A percentile compares a stretch with the other conserved stretches of the same genome.
Evolutionary conservation across 1,140 invertebrate species (phyloP).

Genomic region (Apis laboriosa): DNA sequence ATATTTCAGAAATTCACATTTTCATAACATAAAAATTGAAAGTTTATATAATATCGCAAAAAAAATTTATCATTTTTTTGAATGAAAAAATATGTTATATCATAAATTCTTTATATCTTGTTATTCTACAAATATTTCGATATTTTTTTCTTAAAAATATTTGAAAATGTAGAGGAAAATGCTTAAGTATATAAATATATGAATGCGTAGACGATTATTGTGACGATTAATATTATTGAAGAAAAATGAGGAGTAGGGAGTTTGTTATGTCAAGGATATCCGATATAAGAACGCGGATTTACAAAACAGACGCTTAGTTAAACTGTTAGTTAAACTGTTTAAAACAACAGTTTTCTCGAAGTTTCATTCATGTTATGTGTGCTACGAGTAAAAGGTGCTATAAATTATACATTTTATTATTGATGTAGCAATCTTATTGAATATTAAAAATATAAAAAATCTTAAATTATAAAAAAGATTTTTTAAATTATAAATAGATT

Average conservation of each 20-base stretch:
- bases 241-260: constrained; percentile 59
- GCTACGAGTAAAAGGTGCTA: not conserved
- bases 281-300: constrained; percentile 56
- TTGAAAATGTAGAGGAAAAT: constrained; percentile 3
- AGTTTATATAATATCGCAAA: not conserved
- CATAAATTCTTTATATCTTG: not conserved
- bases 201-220: constrained; percentile 36
- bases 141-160: not conserved
- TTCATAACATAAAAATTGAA: not conserved
- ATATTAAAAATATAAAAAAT: not conserved
- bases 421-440: not conserved
- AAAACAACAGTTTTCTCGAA: constrained; percentile 54
- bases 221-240: constrained; percentile 18
- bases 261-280: constrained; percentile 59
- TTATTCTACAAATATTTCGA: not conserved
- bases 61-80: not conserved
- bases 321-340: no score
- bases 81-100: not conserved
- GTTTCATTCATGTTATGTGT: constrained; percentile 14
- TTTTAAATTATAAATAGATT: not conserved
- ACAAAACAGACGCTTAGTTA: constrained; percentile 58
- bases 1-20: not conserved
- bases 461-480: no score
- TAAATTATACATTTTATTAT: not conserved
- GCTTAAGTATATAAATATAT: constrained; percentile 7